Evolutionary conservation across 2,888 invertebrate species (phyloP).

Genomic region (Ypsolopha sequella): DNA sequence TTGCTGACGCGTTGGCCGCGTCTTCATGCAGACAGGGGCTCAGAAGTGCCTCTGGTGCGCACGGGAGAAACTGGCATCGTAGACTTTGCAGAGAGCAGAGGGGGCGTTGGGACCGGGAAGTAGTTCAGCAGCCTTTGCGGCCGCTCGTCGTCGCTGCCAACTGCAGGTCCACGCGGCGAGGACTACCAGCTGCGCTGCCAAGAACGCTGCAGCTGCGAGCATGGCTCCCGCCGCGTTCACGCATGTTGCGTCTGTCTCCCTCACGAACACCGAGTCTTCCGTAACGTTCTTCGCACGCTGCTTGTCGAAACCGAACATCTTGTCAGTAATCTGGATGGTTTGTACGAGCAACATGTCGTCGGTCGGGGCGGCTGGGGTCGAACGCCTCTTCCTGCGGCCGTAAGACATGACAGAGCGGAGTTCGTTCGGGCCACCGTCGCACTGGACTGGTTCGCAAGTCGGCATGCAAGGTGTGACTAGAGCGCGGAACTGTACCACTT

Average conservation of each 20-base stretch:
- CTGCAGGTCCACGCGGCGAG: constrained; percentile 91
- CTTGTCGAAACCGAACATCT: constrained; percentile 84
- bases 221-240: constrained; percentile 85
- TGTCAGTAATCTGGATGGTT: constrained; percentile 93
- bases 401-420: constrained; percentile 85
- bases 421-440: constrained; percentile 88
- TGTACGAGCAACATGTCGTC: constrained; percentile 91
- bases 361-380: constrained; percentile 66
- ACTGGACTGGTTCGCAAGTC: constrained; percentile 91
- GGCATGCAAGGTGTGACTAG: constrained; percentile 95
- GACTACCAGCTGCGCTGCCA: constrained; percentile 88
- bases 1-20: constrained; percentile 58
- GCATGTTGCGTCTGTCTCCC: constrained; percentile 74
- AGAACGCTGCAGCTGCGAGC: constrained; percentile 87
- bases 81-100: constrained; percentile 83
- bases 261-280: constrained; percentile 80
- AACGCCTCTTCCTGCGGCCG: constrained; percentile 84
- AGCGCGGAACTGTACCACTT: constrained; percentile 96
- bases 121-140: constrained; percentile 75
- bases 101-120: constrained; percentile 73
- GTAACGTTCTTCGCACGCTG: constrained; percentile 74
- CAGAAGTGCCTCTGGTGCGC: constrained; percentile 72
- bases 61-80: constrained; percentile 88
- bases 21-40: constrained; percentile 41
- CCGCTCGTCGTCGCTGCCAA: constrained; percentile 83